A percentile compares a stretch with the other conserved stretches of the same genome.
phyloP scores from a whole-genome alignment of 2,888 invertebrate species.

The Ormyrus rosae region DNA sequence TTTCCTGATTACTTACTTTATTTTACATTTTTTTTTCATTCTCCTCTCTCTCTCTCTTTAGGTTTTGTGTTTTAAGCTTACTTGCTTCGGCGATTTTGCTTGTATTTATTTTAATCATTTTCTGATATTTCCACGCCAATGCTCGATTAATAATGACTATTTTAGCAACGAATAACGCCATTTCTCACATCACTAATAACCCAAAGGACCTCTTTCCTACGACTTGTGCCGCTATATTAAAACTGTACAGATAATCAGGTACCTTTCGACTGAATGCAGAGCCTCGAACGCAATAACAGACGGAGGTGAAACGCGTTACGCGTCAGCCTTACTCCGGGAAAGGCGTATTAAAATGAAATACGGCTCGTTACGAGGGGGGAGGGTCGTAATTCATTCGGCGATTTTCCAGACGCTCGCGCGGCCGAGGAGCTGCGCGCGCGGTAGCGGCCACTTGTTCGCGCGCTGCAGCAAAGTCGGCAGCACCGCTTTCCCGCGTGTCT shows the following conservation, averaged over 20 bases:
- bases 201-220: not conserved
- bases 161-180: too few species aligned
- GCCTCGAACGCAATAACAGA: too few species aligned
- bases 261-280: not conserved
- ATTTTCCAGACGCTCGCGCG: constrained; percentile 19
- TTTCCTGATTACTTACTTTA: not conserved
- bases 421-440: not conserved
- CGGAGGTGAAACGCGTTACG: too few species aligned
- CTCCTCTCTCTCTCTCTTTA: too few species aligned
- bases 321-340: not conserved
- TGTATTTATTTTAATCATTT: too few species aligned
- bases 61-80: not conserved
- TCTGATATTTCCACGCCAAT: too few species aligned
- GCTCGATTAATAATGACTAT: too few species aligned
- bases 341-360: constrained; percentile 45
- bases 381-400: constrained; percentile 33
- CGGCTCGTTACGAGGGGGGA: constrained; percentile 31
- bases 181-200: not conserved
- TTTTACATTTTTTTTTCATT: not conserved
- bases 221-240: not conserved
- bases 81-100: not conserved
- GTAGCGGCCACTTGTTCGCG: not conserved
- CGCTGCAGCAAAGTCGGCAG: not conserved
- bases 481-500: constrained; percentile 32
- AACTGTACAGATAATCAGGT: constrained; percentile 1